phyloP scores from a whole-genome alignment of 2,888 invertebrate species.

The Globia sparganii region DNA sequence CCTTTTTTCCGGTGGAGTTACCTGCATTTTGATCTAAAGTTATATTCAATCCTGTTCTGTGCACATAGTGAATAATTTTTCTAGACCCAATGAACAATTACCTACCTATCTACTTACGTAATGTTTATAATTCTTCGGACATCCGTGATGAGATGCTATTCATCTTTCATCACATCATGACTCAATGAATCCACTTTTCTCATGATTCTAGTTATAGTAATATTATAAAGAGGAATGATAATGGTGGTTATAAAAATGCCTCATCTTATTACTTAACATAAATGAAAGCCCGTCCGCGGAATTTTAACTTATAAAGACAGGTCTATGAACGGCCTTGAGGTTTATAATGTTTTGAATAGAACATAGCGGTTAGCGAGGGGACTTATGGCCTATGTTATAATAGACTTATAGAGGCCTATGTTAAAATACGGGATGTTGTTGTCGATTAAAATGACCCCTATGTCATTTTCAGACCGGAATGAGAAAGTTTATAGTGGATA shows the following conservation, averaged over 20 bases:
- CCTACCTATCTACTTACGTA: not conserved
- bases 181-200: constrained; percentile 27
- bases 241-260: constrained; percentile 24
- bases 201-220: constrained; percentile 1
- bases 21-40: not conserved
- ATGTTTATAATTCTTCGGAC: constrained; percentile 20
- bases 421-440: not conserved
- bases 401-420: too few species aligned
- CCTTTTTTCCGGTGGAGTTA: not conserved
- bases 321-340: constrained; percentile 34
- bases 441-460: not conserved
- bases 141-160: constrained; percentile 19
- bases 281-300: constrained; percentile 27
- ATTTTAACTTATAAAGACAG: constrained; percentile 20
- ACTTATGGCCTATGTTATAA: not conserved
- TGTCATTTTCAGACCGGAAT: too few species aligned
- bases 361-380: constrained; percentile 23
- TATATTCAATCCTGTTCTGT: not conserved
- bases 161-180: constrained; percentile 24
- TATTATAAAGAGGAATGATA: constrained; percentile 26
- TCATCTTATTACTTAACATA: constrained; percentile 28
- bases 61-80: not conserved
- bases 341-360: not conserved
- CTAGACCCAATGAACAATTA: not conserved
- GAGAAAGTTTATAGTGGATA: too few species aligned